phyloP scores from a whole-genome alignment of 2,797 vertebrate genomes.

The Pitangus sulphuratus region DNA sequence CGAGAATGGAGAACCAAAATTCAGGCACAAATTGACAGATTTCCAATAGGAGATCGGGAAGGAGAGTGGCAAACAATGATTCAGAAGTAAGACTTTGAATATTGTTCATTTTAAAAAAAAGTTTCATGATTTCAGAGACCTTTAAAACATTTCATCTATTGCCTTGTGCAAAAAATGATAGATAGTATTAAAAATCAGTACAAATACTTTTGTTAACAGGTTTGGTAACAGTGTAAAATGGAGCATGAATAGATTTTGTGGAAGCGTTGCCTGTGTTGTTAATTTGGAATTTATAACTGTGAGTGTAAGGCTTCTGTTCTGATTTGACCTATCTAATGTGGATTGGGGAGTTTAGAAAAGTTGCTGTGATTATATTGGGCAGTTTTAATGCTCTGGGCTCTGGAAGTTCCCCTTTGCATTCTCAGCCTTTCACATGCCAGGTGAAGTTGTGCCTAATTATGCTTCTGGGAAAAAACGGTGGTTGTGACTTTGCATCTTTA shows the following conservation, averaged over 20 bases:
- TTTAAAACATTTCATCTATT: background rate
- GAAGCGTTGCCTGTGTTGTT: background rate
- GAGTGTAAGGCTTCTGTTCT: background rate
- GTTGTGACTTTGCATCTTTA: background rate
- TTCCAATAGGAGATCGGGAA: constrained; percentile 81
- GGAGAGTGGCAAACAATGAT: constrained; percentile 86
- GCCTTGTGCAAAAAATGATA: background rate
- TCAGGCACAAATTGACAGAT: constrained; percentile 84
- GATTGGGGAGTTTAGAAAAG: background rate
- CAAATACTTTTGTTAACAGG: background rate
- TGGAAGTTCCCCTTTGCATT: background rate
- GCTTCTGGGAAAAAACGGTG: background rate
- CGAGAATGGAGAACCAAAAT: constrained; percentile 85
- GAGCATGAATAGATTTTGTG: background rate
- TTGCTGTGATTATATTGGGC: rapidly evolving
- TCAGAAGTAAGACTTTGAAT: constrained; percentile 79
- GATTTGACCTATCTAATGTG: background rate
- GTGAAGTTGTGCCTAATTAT: background rate
- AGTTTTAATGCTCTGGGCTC: background rate
- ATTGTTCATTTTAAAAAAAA: background rate
- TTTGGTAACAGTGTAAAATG: background rate
- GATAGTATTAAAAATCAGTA: background rate
- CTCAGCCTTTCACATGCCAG: background rate
- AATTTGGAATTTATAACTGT: background rate
- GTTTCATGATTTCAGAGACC: background rate